Evolutionary conservation across 2,888 invertebrate species (phyloP), one percentile per base, ranked within the genome.

Genomic region (Lomographa bimaculata): DNA sequence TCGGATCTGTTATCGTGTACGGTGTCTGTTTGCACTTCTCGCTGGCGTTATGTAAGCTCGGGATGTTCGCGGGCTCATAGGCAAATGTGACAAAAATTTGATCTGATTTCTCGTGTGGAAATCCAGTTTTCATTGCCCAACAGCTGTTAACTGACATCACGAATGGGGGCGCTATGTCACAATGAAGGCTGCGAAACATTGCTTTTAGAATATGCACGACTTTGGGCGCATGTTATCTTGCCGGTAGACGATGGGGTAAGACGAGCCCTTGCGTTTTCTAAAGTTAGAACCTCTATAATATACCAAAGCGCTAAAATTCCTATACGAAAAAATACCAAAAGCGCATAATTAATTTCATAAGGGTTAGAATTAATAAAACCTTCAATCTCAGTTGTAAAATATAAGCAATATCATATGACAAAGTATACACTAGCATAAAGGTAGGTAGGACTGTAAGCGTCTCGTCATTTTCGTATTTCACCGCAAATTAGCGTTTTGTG

Each of bases 81-180:
- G 54, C 51, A 46, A 57, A 74, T 69, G 61, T 64, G 63, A 71
- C 62, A 69, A 79, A 73, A 76, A 77, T 74, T 61, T 64, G 69
- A 78, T 80, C 74, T 68, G 69, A 76, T 83, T 82, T 79, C 69
- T 77, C 58, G 67, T 75, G 77, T 76, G 80, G 79, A 85, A 85
- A 84, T 80, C 79, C 75, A 74, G 80, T 84, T 82, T 79, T 76
- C 71, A 76, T 85, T 86, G 76, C 85, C 63, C 77, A 85, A 86
- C 72, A 58, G 58, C 72, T 71, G 70, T 65, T 60, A 64, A 62
- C 79, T 79, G 79, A 75, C 80, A 81, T 77, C 84, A 82, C 81
- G 80, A 86, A 84, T 83, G 84, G 75, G 84, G 82, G 77, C 87
- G 78, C 69, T 71, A 72, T 89, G 85, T 83, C 86, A 79, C 84